These are phyloP conservation scores for Orbicella faveolata DNA, from an alignment of 64 coral and sea anemone species.

Conservation along the genomic window DNA sequence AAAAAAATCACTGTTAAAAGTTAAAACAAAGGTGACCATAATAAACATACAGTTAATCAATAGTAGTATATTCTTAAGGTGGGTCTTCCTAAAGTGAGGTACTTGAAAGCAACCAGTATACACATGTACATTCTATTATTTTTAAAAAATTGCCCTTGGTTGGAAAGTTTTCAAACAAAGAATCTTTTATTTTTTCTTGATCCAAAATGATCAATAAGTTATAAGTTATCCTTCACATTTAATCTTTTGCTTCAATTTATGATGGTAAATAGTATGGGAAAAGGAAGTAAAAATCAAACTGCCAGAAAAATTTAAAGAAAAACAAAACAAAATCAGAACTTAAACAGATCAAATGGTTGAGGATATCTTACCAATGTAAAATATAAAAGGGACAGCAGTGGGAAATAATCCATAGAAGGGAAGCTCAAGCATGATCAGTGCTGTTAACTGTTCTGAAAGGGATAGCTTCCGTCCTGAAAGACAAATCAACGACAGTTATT, in stretches of 20 bases:
- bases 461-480: constrained; percentile 34
- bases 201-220: too few relatives aligned
- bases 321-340: too few relatives aligned
- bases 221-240: too few relatives aligned
- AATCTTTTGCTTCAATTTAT: too few relatives aligned
- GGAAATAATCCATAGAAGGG: constrained; percentile 47
- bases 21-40: not conserved
- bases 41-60: not conserved
- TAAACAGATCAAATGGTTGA: not conserved
- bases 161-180: too few relatives aligned
- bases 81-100: too few relatives aligned
- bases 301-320: not conserved
- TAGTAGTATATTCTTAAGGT: too few relatives aligned
- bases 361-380: constrained; percentile 45
- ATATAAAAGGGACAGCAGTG: constrained; percentile 46
- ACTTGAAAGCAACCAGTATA: too few relatives aligned
- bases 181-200: too few relatives aligned
- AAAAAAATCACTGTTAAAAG: not conserved
- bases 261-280: too few relatives aligned
- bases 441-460: constrained; percentile 47
- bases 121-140: too few relatives aligned
- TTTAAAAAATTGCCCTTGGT: too few relatives aligned
- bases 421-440: constrained; percentile 32
- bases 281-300: not conserved
- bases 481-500: not conserved